Evolutionary conservation across 2,113 vertebrate genomes (phyloP), one percentile per base, ranked within the genome.

Genomic region (Seriola aureovittata): DNA sequence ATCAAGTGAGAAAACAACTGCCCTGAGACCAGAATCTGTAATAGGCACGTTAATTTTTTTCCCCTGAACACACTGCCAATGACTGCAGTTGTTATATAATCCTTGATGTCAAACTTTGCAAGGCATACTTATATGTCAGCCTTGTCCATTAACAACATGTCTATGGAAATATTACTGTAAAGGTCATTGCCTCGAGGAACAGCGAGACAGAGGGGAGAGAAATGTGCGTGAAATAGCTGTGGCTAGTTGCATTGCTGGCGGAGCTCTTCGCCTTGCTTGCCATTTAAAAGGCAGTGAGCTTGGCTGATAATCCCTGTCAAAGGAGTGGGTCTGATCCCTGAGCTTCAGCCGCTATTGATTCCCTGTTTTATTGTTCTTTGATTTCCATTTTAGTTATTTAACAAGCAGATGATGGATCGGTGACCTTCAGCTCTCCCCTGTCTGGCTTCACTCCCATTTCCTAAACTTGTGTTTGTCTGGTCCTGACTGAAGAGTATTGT

Each of bases 311-410:
- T 93, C 91, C 89, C 86, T 88, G 88, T 90, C 14, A 93, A 93
- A 94, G 86, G 88, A 81, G 21, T 11, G 68, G 79, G 89, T 89
- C 88, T 92, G 93, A 94, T 96, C 90, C 85, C 83, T 16, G 23
- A 88, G 88, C 77, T 78, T 87, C 86, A 87, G 62, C 38, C 76
- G 10, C 70, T 93, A 88, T 92, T 92, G 92, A 88, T 93, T 95
- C 94, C 82, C 77, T 92, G 87, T 93, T 93, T 93, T 92, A 93
- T 95, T 93, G 71, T 88, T 92, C 92, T 94, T 95, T 94, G 84
- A 93, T 95, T 96, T 94, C 77, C 86, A 94, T 89, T 96, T 93
- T 91, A 88, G 88, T 92, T 94, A 93, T 95, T 96, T 96, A 94
- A 95, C 85, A 90, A 95, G 94, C 91, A 82, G 81, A 93, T 95